Base-by-base conservation (phyloP, 2,888 invertebrate species). In the Lithosia quadra region DNA sequence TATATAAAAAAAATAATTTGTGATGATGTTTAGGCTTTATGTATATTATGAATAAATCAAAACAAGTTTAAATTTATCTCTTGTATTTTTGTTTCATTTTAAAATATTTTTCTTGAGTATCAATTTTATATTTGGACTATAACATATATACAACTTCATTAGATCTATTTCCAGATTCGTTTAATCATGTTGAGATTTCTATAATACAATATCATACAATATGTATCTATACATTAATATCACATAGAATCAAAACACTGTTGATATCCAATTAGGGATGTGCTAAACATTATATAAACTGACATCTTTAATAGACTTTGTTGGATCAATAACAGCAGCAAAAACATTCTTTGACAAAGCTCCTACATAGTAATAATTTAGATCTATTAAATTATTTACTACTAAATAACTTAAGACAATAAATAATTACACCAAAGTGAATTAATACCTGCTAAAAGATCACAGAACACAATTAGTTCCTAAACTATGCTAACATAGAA, bases 371-470 rank as follows among this genome's bases (percentile, higher is more conserved):
- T 49, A 49, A 33, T 13, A 53, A 69, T 74, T 69, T 66, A 67
- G 64, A 74, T 22, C 33, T 73, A 68, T 70, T 65, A 67, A 53
- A 43, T 64, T 56, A 36, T 24, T 64, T 24, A 64, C 43, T 58
- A 64, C 13, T 56, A 39, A 64, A 69, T 75, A 80, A 75, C 75
- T 75, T 73, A 80, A 63, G 60, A 39, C 62, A 80, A 80, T 77
- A 77, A 80, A 79, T 79, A 78, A 78, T 69, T 81, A 84, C 79
- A 80, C 61, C 61, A 74, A 72, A 75, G 67, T 78, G 67, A 79
- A 78, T 69, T 82, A 85, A 82, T 86, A 86, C 84, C 80, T 79
- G 77, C 84, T 86, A 87, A 84, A 77, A 81, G 77, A 89, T 89
- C 89, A 89, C 89, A 89, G 88, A 85, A 87, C 80, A 84, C 81